A percentile compares a stretch with the other conserved stretches of the same genome.
Evolutionary conservation across 23 tunicate genomes (phyloP).

Genomic region (Ciona savignyi): DNA sequence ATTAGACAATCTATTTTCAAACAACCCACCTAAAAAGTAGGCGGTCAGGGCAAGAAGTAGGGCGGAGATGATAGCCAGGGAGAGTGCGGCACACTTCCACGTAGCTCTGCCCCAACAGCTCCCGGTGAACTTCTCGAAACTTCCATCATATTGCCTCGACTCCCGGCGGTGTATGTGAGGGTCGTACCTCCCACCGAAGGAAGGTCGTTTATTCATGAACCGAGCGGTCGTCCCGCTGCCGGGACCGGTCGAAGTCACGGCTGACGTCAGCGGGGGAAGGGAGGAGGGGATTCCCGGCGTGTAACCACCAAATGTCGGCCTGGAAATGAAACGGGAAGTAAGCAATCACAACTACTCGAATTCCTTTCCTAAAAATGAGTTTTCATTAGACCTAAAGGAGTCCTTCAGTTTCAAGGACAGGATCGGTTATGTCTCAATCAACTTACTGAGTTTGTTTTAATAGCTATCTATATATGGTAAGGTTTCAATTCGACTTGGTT

Average conservation of each 20-base stretch:
- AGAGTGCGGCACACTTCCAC: slow-evolving; percentile 57
- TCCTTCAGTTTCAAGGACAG: too few relatives aligned
- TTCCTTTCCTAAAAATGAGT: too few relatives aligned
- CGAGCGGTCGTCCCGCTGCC: slow-evolving; percentile 53
- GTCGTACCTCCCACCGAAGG: slow-evolving; percentile 26
- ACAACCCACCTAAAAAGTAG: slow-evolving; percentile 62
- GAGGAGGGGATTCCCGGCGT: slow-evolving; percentile 17
- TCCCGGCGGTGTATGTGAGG: slow-evolving; percentile 21
- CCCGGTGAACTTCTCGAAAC: slow-evolving; percentile 17
- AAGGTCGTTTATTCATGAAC: slow-evolving; percentile 51
- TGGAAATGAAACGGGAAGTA: too few relatives aligned
- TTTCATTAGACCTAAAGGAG: too few relatives aligned
- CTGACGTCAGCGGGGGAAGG: slow-evolving; percentile 8
- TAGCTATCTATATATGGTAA: too few relatives aligned
- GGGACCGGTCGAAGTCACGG: slow-evolving; percentile 5
- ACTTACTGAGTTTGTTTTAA: too few relatives aligned
- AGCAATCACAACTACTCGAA: too few relatives aligned
- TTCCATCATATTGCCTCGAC: slow-evolving; percentile 22
- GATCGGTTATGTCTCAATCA: too few relatives aligned
- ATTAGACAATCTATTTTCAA: not conserved
- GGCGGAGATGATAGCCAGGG: slow-evolving; percentile 26
- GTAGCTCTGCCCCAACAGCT: slow-evolving; percentile 27
- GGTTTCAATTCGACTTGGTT: too few relatives aligned
- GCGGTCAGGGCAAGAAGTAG: slow-evolving; percentile 56
- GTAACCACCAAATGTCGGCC: slow-evolving; percentile 17